A percentile compares a stretch with the other conserved stretches of the same genome.
phyloP scores from a whole-genome alignment of 2,113 vertebrate genomes.

The Onychostruthus taczanowskii region DNA sequence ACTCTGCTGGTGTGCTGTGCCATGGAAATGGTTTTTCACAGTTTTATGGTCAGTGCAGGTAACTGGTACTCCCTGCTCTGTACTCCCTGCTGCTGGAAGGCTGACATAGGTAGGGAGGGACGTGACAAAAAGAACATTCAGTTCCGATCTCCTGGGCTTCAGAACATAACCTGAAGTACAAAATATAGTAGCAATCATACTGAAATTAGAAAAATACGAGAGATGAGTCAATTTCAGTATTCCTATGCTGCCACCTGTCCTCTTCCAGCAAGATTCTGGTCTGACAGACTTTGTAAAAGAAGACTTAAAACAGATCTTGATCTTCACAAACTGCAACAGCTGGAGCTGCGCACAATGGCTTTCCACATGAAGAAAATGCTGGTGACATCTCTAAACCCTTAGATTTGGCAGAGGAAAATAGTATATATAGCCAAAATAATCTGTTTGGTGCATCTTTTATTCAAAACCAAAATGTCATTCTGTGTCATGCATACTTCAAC shows the following conservation, averaged over 20 bases:
- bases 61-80: not conserved
- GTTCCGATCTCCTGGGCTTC: not conserved
- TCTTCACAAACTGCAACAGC: not conserved
- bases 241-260: not conserved
- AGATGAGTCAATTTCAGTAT: not conserved
- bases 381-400: not conserved
- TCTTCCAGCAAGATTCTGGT: not conserved
- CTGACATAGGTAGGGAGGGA: not conserved
- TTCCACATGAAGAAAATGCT: not conserved
- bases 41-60: not conserved
- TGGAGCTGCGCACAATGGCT: not conserved
- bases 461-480: not conserved
- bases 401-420: constrained; percentile 1
- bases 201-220: not conserved
- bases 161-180: not conserved
- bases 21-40: not conserved
- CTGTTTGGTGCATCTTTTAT: not conserved
- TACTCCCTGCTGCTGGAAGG: not conserved
- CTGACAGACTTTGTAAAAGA: not conserved
- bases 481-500: not conserved
- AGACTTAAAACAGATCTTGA: not conserved
- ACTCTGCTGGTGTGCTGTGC: not conserved
- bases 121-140: not conserved
- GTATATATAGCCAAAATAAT: not conserved
- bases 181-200: not conserved